phyloP scores from a whole-genome alignment of 1,140 invertebrate species.

The Drosophila bifasciata region DNA sequence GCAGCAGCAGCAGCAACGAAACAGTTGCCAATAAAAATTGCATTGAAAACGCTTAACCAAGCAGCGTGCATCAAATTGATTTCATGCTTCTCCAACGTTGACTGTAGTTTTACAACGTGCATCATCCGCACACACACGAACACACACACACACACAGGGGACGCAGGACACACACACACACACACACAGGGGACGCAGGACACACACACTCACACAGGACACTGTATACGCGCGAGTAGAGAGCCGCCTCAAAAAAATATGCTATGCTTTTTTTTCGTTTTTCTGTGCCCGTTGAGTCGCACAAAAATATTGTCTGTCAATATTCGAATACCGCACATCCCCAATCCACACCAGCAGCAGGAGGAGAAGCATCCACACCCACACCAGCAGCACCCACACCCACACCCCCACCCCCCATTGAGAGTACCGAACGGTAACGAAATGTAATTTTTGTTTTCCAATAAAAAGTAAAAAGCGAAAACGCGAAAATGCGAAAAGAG shows the following conservation, averaged over 20 bases:
- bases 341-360: constrained; percentile 28
- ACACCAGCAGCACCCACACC: background rate
- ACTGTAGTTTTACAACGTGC: constrained; percentile 59
- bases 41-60: constrained; percentile 81
- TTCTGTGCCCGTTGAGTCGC: constrained; percentile 27
- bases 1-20: constrained; percentile 52
- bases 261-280: constrained; percentile 49
- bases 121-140: constrained; percentile 34
- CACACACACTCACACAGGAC: background rate
- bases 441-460: constrained; percentile 74
- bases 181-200: background rate
- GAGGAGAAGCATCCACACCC: constrained; percentile 1
- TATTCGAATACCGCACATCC: constrained; percentile 36
- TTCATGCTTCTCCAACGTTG: constrained; percentile 55
- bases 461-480: no score
- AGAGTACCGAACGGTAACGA: constrained; percentile 42
- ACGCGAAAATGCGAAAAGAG: no score
- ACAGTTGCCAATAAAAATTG: constrained; percentile 81
- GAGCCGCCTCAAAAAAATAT: constrained; percentile 64
- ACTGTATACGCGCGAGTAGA: constrained; percentile 2
- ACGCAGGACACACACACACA: no score
- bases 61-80: constrained; percentile 81
- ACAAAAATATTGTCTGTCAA: constrained; percentile 79
- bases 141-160: background rate
- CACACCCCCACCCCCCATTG: constrained; percentile 19